phyloP scores from a whole-genome alignment of 2,888 invertebrate species.

The Neoascia interrupta region DNA sequence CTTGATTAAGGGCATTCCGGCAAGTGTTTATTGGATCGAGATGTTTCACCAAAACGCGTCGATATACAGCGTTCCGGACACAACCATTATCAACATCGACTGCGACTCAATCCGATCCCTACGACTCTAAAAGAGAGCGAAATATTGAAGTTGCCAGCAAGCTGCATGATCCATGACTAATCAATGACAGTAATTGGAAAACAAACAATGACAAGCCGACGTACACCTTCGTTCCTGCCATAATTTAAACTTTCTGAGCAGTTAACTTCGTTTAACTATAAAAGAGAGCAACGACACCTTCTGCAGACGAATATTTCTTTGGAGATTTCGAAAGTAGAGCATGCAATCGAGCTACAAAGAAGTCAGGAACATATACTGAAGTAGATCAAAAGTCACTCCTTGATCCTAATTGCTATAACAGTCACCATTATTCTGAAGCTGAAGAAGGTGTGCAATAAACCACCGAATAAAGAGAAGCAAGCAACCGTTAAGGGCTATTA shows the following conservation, averaged over 20 bases:
- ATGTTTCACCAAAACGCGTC: neutral
- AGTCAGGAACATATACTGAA: slow-evolving; percentile 4
- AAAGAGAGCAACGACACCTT: neutral
- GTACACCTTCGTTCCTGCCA: slow-evolving; percentile 2
- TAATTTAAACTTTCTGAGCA: neutral
- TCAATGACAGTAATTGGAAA: slow-evolving; percentile 13
- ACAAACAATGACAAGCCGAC: slow-evolving; percentile 4
- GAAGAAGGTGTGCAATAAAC: neutral
- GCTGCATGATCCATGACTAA: slow-evolving; percentile 4
- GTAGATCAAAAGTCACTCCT: neutral
- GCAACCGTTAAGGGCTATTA: neutral
- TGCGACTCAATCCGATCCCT: neutral
- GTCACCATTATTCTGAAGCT: neutral
- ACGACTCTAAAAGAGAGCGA: neutral
- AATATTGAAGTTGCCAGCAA: neutral
- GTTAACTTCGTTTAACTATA: slow-evolving; percentile 1
- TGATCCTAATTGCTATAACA: neutral
- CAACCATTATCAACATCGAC: neutral
- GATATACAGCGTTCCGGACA: neutral
- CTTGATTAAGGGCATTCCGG: no score
- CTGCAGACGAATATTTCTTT: neutral
- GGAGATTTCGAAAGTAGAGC: slow-evolving; percentile 1
- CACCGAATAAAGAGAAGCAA: neutral
- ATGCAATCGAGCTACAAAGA: neutral
- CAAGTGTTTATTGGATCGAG: no score